Percentiles rank a stretch among this genome's conserved stretches.
These are phyloP conservation scores for Tetragonisca angustula DNA, from an alignment of 2,888 invertebrate genomes.

Conservation along the genomic window DNA sequence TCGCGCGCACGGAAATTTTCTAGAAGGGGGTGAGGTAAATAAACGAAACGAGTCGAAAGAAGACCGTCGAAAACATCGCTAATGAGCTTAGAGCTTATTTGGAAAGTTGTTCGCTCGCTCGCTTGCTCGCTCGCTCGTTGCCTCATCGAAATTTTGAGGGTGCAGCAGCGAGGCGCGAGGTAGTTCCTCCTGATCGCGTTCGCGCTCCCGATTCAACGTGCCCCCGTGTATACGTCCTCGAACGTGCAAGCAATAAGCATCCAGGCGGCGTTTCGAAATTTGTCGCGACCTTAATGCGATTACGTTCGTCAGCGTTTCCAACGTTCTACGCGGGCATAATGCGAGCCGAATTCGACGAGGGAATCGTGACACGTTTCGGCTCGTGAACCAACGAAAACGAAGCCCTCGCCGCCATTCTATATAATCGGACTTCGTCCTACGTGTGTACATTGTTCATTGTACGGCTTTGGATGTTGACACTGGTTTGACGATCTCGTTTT, in stretches of 20 bases:
- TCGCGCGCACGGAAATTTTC: background rate
- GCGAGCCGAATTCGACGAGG: conserved; percentile 59
- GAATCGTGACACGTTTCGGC: background rate
- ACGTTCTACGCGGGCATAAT: conserved; percentile 56
- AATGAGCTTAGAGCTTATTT: conserved; percentile 44
- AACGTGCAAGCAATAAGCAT: conserved; percentile 64
- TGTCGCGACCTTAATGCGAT: conserved; percentile 68
- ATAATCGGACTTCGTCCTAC: background rate
- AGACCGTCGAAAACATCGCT: background rate
- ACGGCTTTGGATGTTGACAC: too few relatives aligned
- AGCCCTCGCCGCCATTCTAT: background rate
- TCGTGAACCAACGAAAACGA: background rate
- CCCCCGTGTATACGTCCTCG: conserved; percentile 33
- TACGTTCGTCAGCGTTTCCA: conserved; percentile 60
- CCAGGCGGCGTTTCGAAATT: conserved; percentile 55
- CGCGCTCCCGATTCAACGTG: background rate
- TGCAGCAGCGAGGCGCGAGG: too few relatives aligned
- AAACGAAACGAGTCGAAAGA: conserved; percentile 26
- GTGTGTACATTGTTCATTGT: background rate
- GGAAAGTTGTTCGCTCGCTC: background rate
- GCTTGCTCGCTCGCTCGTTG: background rate
- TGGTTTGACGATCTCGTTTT: too few relatives aligned
- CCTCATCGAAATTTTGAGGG: conserved; percentile 24
- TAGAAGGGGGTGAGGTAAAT: background rate
- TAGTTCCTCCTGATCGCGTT: conserved; percentile 17